Base-by-base conservation (phyloP, 2,797 vertebrate genomes). In the Cirrhinus mrigala region DNA sequence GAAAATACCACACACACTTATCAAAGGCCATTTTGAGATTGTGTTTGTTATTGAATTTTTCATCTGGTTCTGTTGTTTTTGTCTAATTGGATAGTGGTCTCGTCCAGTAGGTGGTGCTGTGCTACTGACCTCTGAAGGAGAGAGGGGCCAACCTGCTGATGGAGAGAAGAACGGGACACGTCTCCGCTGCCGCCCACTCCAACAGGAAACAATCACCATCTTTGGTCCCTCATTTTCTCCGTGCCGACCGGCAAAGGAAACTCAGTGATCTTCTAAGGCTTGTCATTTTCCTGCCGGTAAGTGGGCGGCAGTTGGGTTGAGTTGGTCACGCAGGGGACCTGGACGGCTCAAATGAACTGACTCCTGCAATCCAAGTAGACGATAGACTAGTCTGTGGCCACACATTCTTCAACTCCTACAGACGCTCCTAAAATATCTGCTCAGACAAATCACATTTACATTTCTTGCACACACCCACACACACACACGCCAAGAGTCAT, bases 371-470 rank as follows among this genome's bases (percentile, higher is more conserved):
- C 91, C 91, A 66, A 66, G 89, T 89, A 88, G 88, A 93, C 91
- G 88, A 91, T 92, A 92, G 81, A 84, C 76, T 73, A 85, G 91
- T 91, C 66, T 95, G 94, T 90, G 94, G 93, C 95, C 93, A 85
- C 90, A 87, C 94, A 96, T 96, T 96, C 95, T 93, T 92, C 68
- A 89, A 92, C 93, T 95, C 95, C 94, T 93, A 94, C 94, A 92
- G 91, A 15, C 62, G 91, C 52, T 93, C 95, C 89, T 94, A 95
- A 90, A 95, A 95, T 95, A 95, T 92, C 94, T 87, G 87, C 87
- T 46, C 79, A 79, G 37, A 84, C 66, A 80, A 85, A 80, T 85
- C 77, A 85, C 56, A 73, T 71, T 50, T 73, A 44, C 33, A 84
- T 77, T 37, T 66, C 22, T 27, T 1, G 16, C 33, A 37, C 79